Evolutionary conservation across 2,113 vertebrate genomes (phyloP).

Genomic region (Leucosticte australis): DNA sequence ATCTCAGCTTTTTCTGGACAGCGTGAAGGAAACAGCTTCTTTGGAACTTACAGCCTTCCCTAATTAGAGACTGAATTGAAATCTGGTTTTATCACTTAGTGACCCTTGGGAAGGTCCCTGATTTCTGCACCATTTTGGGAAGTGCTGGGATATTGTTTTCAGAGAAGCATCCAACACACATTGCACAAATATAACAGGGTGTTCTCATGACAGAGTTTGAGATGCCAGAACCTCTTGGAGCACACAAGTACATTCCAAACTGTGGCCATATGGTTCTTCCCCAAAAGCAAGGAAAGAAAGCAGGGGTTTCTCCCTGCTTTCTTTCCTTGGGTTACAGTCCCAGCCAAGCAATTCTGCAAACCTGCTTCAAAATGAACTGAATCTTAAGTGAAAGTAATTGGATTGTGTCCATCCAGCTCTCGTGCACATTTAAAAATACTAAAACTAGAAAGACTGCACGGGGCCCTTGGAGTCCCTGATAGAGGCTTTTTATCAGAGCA

Average conservation of each 20-base stretch:
- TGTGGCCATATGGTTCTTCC: neutral
- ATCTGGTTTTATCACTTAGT: neutral
- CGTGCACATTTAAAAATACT: neutral
- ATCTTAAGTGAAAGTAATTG: neutral
- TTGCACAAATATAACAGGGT: neutral
- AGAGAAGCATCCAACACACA: neutral
- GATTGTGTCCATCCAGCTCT: neutral
- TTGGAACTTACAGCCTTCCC: neutral
- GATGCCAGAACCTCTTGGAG: neutral
- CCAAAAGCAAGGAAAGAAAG: neutral
- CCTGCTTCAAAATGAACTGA: neutral
- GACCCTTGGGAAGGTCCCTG: neutral
- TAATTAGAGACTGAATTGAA: neutral
- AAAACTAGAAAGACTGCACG: fast-evolving
- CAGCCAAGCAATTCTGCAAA: neutral
- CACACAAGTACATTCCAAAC: neutral
- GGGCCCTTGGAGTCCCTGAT: neutral
- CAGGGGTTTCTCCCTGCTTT: neutral
- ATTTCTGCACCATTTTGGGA: neutral
- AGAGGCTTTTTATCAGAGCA: neutral
- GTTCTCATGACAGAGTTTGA: neutral
- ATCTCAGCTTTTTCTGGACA: neutral
- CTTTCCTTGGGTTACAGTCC: neutral
- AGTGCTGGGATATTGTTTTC: neutral
- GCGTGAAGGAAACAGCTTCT: neutral